Conservation (phyloP, 2,797 vertebrate genomes). For the Sebastes nivosus region DNA sequence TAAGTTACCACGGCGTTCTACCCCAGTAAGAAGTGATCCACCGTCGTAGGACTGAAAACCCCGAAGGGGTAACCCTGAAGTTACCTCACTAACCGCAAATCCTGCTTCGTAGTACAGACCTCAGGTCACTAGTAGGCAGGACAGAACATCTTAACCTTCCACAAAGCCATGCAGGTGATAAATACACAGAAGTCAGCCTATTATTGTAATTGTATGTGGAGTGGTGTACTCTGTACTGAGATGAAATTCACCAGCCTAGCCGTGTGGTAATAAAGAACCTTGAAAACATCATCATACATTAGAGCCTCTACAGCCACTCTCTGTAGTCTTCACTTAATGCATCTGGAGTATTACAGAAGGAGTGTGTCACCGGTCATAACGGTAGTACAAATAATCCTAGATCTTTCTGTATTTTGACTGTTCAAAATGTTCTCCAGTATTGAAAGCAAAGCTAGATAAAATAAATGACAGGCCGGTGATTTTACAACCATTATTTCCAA, state of each 20-base stretch:
- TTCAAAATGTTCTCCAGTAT: neutral
- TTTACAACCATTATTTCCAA: neutral
- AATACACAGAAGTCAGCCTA: neutral
- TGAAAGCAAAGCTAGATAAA: neutral
- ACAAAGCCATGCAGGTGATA: neutral
- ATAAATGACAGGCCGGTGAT: neutral
- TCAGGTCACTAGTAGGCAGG: neutral
- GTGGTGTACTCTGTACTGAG: neutral
- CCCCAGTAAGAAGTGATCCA: too few species aligned
- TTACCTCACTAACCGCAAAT: too few species aligned
- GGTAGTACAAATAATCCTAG: neutral
- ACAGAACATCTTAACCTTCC: neutral
- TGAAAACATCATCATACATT: neutral
- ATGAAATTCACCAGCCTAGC: neutral
- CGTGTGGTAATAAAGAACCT: neutral
- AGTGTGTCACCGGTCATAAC: neutral
- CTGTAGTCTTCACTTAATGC: neutral
- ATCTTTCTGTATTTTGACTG: neutral
- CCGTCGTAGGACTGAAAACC: too few species aligned
- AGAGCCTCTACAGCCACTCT: neutral
- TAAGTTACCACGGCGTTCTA: too few species aligned
- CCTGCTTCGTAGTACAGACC: too few species aligned
- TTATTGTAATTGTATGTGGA: neutral
- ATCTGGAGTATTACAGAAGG: conserved; percentile 14
- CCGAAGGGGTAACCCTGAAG: too few species aligned